Evolutionary conservation across 2,113 vertebrate genomes (phyloP), one percentile per base, ranked within the genome.

Genomic region (Nycticryphes semicollaris): DNA sequence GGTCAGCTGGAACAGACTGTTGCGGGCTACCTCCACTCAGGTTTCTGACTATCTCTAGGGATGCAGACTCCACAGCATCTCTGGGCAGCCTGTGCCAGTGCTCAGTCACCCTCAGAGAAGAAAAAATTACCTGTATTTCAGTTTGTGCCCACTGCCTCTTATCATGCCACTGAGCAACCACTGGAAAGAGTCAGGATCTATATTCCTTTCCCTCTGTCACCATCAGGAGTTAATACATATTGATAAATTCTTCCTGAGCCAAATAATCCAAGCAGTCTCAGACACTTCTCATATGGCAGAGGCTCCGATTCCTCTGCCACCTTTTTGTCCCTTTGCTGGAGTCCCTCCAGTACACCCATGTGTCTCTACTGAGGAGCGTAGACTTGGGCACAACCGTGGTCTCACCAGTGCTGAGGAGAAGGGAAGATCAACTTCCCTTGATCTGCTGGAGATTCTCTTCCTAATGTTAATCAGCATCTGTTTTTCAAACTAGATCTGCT

Each of bases 381-480:
- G 33, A 67, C 25, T 33, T 69, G 67, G 53, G 6, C 37, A 81
- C 59, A 81, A 23, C n/a, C 67, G 39, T n/a, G 30, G 10, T 50
- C 18, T 81, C 69, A 45, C 14, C 47, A 50, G 13, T 20, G 18
- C 51, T 72, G 74, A 75, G 69, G 43, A 60, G 12, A 80, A 5
- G 13, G n/a, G 12, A 85, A 79, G 35, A 18, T 10, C 60, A 66
- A 72, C 12, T 39, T 89, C 37, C 19, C 27, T 66, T 0, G 0
- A 6, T 22, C 47, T 87, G 25, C 16, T 72, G 30, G 66, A 83
- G 19, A 73, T 47, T 24, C 16, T 94, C 33, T 84, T 87, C 27
- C 50, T 63, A 23, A 56, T 20, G 27, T 68, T 90, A 45, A 67
- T 68, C 10, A 60, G 22, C 9, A 7, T 72, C 39, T 64, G 43